Evolutionary conservation across 2,797 vertebrate species (phyloP).

Genomic region (Amblyraja radiata): DNA sequence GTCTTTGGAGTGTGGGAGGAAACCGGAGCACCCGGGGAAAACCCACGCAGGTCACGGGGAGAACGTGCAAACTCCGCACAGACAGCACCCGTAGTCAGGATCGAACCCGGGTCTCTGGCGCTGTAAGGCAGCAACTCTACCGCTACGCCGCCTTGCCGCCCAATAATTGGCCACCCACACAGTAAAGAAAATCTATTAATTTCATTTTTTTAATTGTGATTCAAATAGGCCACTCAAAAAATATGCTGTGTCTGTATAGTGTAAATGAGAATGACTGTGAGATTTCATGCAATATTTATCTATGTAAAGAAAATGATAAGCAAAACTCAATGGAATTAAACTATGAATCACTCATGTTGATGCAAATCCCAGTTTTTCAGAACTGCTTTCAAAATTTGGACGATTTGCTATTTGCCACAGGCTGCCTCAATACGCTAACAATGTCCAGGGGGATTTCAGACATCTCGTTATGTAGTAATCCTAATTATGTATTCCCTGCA

Average conservation of each 20-base stretch:
- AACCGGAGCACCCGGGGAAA: too few relatives aligned
- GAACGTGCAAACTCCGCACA: too few relatives aligned
- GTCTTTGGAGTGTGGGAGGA: too few relatives aligned
- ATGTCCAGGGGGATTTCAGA: conserved; percentile 69
- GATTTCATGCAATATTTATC: conserved; percentile 27
- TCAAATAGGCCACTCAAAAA: not conserved
- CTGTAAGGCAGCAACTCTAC: too few relatives aligned
- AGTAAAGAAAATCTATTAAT: not conserved
- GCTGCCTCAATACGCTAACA: conserved; percentile 74
- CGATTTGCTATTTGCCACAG: conserved; percentile 67
- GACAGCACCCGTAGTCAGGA: too few relatives aligned
- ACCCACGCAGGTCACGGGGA: too few relatives aligned
- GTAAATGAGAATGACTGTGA: not conserved
- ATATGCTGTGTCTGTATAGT: not conserved
- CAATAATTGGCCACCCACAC: too few relatives aligned
- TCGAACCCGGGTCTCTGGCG: too few relatives aligned
- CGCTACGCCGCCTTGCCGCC: too few relatives aligned
- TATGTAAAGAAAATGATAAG: conserved; percentile 18
- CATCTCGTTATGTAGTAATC: conserved; percentile 67
- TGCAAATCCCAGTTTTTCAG: conserved; percentile 60
- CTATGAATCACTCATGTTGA: not conserved
- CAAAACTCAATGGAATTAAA: conserved; percentile 9
- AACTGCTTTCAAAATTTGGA: conserved; percentile 69
- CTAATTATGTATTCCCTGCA: conserved; percentile 63
- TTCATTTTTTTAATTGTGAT: not conserved